Evolutionary conservation across 2,888 invertebrate genomes (phyloP), one percentile per base, ranked within the genome.

Genomic region (Phyllotreta cruciferae): DNA sequence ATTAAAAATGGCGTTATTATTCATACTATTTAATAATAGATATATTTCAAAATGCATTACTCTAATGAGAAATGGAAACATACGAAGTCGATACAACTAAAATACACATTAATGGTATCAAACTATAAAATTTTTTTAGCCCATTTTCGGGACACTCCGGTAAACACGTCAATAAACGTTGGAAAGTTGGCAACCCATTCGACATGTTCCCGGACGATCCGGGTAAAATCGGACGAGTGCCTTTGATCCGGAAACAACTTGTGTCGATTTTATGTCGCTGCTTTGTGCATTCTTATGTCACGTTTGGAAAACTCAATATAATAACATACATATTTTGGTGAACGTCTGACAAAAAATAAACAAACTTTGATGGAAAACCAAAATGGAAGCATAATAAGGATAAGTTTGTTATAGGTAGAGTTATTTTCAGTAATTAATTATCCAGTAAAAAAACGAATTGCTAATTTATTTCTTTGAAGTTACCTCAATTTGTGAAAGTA

Each of bases 131-230:
- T 6, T 10, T 42, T 10, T 7, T 42, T 42, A 42, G 13, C 4
- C 42, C 42, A 11, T 9, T 42, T 42, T 42, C 10, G 10, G 9
- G 7, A 5, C 7, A 11, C 13, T 1, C 14, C 9, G n/a, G 47
- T n/a, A 47, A 47, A 47, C 13, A 47, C 13, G 47, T 47, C 47
- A 47, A 47, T 47, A 47, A 24, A 24, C 7, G 14, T 9, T n/a
- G 9, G 47, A 24, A 47, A 47, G 47, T 47, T 47, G 47, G 47
- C 47, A 47, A 47, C 14, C 47, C 14, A 47, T 13, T 47, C 47
- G 47, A 47, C 47, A 13, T 9, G 9, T 13, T 47, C 24, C 13
- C n/a, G 13, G 24, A 47, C 24, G 24, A 24, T 24, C 24, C 24
- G 24, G 24, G 24, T 47, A 47, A 9, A 47, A 24, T 14, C 47